These are phyloP conservation scores for Buceros bicornis DNA, from an alignment of 2,797 vertebrate genomes.

Conservation along the genomic window DNA sequence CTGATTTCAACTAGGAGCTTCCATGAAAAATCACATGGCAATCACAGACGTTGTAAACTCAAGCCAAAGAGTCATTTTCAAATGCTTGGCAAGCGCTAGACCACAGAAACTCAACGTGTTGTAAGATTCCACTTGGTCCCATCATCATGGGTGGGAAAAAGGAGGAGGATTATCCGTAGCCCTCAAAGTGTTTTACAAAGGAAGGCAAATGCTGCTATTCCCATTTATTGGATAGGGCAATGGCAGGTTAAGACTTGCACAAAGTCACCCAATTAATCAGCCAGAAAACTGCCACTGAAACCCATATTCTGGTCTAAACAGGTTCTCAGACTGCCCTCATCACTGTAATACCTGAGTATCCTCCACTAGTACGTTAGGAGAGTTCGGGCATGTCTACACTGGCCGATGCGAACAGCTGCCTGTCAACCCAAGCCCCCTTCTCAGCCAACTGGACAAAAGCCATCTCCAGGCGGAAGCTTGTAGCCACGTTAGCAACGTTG, in stretches of 20 bases:
- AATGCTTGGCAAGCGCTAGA: constrained; percentile 53
- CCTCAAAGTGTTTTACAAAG: constrained; percentile 68
- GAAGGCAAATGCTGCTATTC: constrained; percentile 59
- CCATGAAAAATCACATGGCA: constrained; percentile 14
- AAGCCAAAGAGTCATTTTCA: constrained; percentile 57
- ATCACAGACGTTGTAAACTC: not conserved
- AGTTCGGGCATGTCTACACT: constrained; percentile 22
- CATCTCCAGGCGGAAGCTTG: not conserved
- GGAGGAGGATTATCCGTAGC: constrained; percentile 56
- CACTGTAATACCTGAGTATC: constrained; percentile 36
- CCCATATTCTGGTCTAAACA: constrained; percentile 65
- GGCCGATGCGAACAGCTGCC: not conserved
- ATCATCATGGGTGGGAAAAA: constrained; percentile 72
- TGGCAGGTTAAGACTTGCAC: constrained; percentile 8
- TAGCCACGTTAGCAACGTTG: not conserved
- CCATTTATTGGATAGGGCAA: constrained; percentile 60
- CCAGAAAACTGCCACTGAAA: constrained; percentile 69
- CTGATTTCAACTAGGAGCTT: constrained; percentile 45
- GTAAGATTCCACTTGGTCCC: constrained; percentile 67
- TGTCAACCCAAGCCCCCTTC: constrained; percentile 35
- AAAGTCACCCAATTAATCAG: constrained; percentile 66
- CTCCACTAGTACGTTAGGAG: constrained; percentile 19
- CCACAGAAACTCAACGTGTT: constrained; percentile 71
- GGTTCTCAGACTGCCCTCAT: constrained; percentile 61
- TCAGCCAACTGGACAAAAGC: constrained; percentile 29